Evolutionary conservation across 2,888 invertebrate genomes (phyloP).

Genomic region (Lingula anatina): DNA sequence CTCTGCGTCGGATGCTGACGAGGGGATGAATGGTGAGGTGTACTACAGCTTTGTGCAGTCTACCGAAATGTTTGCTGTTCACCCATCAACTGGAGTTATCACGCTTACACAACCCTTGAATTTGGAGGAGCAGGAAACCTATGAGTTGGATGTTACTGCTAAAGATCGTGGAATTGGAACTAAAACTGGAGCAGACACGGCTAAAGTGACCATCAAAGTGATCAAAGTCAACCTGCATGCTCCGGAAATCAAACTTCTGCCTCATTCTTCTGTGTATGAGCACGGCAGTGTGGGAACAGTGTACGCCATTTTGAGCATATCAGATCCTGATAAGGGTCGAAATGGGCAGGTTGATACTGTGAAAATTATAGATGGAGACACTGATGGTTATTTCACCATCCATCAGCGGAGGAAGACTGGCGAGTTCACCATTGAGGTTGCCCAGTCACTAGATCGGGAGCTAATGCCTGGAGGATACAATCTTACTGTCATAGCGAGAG

Average conservation of each 20-base stretch:
- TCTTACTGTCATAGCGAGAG: slow-evolving; percentile 77
- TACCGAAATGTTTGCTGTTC: slow-evolving; percentile 73
- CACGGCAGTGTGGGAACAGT: slow-evolving; percentile 69
- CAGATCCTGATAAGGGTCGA: slow-evolving; percentile 75
- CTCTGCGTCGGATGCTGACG: slow-evolving; percentile 89
- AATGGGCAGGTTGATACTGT: slow-evolving; percentile 69
- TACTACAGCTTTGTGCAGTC: slow-evolving; percentile 85
- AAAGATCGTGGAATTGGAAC: slow-evolving; percentile 70
- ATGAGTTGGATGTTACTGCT: slow-evolving; percentile 75
- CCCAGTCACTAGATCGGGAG: slow-evolving; percentile 73
- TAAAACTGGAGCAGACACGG: slow-evolving; percentile 36
- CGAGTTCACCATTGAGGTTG: slow-evolving; percentile 69
- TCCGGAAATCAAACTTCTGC: slow-evolving; percentile 76
- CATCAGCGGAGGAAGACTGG: slow-evolving; percentile 23
- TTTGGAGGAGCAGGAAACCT: slow-evolving; percentile 65
- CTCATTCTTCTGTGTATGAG: slow-evolving; percentile 70
- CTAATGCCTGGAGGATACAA: slow-evolving; percentile 76
- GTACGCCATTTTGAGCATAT: slow-evolving; percentile 82
- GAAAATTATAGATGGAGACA: slow-evolving; percentile 78
- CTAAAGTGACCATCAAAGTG: slow-evolving; percentile 63
- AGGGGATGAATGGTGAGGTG: slow-evolving; percentile 92
- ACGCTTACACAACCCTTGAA: slow-evolving; percentile 72
- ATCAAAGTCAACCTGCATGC: slow-evolving; percentile 75
- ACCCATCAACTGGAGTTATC: slow-evolving; percentile 86
- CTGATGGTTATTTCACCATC: slow-evolving; percentile 81